Conservation (phyloP, 2,113 vertebrate genomes). For the Myodes glareolus region DNA sequence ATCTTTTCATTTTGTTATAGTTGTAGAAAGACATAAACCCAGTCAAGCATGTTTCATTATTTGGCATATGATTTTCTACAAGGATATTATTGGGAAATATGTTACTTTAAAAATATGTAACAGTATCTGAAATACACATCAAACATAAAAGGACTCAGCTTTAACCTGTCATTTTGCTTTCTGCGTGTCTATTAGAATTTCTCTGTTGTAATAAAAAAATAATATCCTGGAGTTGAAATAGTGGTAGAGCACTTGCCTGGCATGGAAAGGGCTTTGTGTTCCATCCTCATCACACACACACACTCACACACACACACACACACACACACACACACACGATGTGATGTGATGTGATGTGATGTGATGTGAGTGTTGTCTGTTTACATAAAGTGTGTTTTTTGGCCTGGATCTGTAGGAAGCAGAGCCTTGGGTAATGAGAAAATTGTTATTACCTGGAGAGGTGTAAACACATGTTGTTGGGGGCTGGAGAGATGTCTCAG, state of each 20-base stretch:
- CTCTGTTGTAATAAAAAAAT: background rate
- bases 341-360: background rate
- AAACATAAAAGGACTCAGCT: background rate
- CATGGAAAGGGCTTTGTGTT: background rate
- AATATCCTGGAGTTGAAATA: background rate
- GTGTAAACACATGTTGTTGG: background rate
- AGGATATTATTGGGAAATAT: background rate
- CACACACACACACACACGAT: background rate
- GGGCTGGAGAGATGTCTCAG: too few relatives aligned
- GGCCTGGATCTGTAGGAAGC: background rate
- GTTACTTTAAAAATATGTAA: background rate
- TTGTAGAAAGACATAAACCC: background rate
- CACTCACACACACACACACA: background rate
- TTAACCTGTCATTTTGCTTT: background rate
- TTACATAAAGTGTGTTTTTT: background rate
- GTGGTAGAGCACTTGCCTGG: background rate
- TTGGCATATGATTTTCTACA: background rate
- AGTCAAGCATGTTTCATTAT: background rate
- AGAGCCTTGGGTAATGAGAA: background rate
- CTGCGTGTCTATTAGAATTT: background rate
- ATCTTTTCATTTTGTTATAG: background rate
- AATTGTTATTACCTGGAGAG: background rate
- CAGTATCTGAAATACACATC: background rate
- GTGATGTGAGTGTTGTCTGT: background rate
- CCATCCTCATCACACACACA: background rate